Evolutionary conservation across 2,888 invertebrate species (phyloP).

Genomic region (Ophion costatus): DNA sequence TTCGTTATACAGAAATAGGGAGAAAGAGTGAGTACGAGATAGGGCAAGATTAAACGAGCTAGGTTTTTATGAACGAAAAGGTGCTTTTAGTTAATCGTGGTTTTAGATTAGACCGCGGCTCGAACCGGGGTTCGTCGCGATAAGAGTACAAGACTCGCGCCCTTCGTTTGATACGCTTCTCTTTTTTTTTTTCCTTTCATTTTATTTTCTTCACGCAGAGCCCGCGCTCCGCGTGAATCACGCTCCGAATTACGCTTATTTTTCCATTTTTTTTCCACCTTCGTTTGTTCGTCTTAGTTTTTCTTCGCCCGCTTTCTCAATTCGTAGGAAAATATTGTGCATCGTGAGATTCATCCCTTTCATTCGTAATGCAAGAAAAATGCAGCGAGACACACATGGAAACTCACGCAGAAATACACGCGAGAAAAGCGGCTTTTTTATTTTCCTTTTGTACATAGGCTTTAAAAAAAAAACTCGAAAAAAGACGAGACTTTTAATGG

Average conservation of each 20-base stretch:
- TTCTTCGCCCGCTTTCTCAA: conserved; percentile 63
- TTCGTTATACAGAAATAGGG: background rate
- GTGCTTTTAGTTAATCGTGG: conserved; percentile 79
- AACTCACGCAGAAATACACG: background rate
- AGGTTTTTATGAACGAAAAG: conserved; percentile 70
- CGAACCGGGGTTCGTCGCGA: conserved; percentile 47
- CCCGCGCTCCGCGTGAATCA: background rate
- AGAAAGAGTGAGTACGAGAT: conserved; percentile 1
- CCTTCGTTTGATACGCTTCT: background rate
- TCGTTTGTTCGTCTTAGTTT: conserved; percentile 61
- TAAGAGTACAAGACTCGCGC: background rate
- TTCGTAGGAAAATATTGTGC: conserved; percentile 7
- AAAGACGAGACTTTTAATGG: conserved; percentile 7
- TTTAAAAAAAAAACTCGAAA: background rate
- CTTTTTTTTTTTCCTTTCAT: conserved; percentile 5
- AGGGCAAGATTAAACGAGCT: conserved; percentile 48
- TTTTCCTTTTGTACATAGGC: conserved; percentile 51
- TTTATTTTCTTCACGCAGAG: conserved; percentile 20
- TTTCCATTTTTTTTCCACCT: conserved; percentile 63
- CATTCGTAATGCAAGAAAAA: conserved; percentile 38
- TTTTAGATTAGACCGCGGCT: conserved; percentile 73
- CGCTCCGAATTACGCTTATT: conserved; percentile 76
- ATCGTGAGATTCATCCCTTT: conserved; percentile 37
- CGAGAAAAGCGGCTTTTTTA: background rate
- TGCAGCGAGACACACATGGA: background rate